Percentiles rank a stretch among this genome's conserved stretches.
Conservation (phyloP, 1,140 invertebrate species). For the Brachionus asplanchnoidis region DNA sequence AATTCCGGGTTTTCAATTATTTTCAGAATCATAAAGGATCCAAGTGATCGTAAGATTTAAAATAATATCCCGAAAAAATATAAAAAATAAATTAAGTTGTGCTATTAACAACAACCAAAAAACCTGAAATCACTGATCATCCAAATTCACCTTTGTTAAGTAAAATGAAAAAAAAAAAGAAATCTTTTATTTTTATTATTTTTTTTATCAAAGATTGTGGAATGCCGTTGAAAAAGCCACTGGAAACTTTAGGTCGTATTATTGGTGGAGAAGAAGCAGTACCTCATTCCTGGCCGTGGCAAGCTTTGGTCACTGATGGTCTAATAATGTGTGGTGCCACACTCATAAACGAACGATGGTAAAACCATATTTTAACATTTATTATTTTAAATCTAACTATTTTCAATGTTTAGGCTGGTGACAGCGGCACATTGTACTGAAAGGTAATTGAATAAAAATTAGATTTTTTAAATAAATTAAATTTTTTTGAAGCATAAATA, state of each 20-base stretch:
- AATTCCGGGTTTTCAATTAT: constrained; percentile 15
- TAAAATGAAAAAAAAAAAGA: neutral
- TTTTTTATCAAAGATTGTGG: constrained; percentile 9
- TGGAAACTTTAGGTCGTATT: neutral
- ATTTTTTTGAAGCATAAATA: neutral
- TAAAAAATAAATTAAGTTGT: neutral
- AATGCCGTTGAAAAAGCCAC: constrained; percentile 4
- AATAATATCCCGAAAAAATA: neutral
- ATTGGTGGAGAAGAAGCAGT: constrained; percentile 21
- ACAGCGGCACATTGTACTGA: constrained; percentile 39
- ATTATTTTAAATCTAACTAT: neutral
- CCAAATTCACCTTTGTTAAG: neutral
- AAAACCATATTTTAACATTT: neutral
- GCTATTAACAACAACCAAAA: neutral
- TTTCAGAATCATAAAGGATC: constrained; percentile 29
- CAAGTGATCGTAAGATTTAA: neutral
- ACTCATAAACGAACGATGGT: constrained; percentile 9
- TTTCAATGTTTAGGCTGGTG: neutral
- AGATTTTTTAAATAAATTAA: neutral
- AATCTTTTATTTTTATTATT: neutral
- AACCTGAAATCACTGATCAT: neutral
- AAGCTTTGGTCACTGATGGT: constrained; percentile 32
- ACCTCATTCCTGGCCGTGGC: constrained; percentile 38
- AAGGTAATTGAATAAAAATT: constrained; percentile 13
- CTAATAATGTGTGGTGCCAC: constrained; percentile 27